These are phyloP conservation scores for Chloroceryle aenea DNA, from an alignment of 2,113 vertebrate species.

Conservation along the genomic window DNA sequence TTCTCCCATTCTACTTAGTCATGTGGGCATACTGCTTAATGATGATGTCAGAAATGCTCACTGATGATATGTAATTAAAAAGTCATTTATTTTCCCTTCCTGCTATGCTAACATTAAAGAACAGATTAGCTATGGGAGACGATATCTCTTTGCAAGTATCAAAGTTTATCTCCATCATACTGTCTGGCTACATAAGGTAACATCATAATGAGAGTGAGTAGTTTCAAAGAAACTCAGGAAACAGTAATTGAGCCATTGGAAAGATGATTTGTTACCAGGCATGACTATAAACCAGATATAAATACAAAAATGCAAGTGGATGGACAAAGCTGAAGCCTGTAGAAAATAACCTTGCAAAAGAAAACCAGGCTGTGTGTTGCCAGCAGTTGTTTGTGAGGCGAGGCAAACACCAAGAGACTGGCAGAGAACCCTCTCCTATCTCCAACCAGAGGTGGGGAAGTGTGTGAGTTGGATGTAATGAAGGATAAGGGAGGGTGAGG, in stretches of 20 bases:
- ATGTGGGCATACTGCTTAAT: neutral
- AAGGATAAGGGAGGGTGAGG: neutral
- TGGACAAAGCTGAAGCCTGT: neutral
- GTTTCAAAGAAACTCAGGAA: neutral
- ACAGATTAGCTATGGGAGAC: neutral
- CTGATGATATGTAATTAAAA: neutral
- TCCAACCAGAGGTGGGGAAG: neutral
- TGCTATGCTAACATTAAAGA: neutral
- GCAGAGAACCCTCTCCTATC: neutral
- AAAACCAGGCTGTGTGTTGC: neutral
- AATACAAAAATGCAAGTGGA: neutral
- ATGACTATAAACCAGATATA: neutral
- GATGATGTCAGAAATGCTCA: neutral
- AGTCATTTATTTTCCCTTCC: neutral
- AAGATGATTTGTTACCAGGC: neutral
- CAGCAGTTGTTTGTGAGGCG: neutral
- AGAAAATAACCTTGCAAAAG: neutral
- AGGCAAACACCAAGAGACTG: neutral
- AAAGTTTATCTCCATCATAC: neutral
- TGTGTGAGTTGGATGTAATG: neutral
- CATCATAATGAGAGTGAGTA: neutral
- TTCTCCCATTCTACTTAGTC: neutral
- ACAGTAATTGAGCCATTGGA: neutral
- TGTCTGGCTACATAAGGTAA: neutral
- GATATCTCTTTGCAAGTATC: neutral